phyloP scores from a whole-genome alignment of 2,888 invertebrate species.

The Idaea straminata region DNA sequence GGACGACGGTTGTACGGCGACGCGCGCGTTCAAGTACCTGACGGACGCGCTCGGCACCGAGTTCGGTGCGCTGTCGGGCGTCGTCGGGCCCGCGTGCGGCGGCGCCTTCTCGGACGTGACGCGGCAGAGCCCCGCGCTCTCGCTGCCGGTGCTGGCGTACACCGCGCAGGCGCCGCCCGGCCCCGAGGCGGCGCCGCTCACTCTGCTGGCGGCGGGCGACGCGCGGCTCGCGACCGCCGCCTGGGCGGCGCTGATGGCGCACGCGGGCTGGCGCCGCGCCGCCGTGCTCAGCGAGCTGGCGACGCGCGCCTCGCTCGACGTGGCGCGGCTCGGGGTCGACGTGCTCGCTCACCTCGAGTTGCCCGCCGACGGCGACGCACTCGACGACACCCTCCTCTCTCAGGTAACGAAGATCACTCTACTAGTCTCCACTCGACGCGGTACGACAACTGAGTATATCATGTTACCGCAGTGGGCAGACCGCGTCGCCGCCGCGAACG shows the following conservation, averaged over 20 bases:
- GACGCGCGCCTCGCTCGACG: conserved; percentile 45
- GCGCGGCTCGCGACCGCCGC: conserved; percentile 36
- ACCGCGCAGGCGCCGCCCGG: conserved; percentile 49
- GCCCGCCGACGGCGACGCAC: conserved; percentile 52
- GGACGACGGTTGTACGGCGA: conserved; percentile 58
- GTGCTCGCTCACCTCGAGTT: conserved; percentile 52
- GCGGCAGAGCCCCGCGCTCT: conserved; percentile 50
- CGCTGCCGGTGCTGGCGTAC: conserved; percentile 60
- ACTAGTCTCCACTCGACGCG: not conserved
- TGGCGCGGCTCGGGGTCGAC: conserved; percentile 43
- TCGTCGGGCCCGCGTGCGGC: conserved; percentile 64
- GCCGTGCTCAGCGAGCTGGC: conserved; percentile 55
- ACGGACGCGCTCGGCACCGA: conserved; percentile 57
- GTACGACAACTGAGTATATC: too few species aligned
- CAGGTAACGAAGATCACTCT: too few species aligned
- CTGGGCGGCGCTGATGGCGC: conserved; percentile 39
- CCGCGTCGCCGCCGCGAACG: conserved; percentile 59
- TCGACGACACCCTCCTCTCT: conserved; percentile 37
- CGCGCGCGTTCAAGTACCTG: conserved; percentile 55
- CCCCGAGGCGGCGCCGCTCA: conserved; percentile 36
- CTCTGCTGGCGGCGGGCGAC: conserved; percentile 51
- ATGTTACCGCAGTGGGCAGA: conserved; percentile 48
- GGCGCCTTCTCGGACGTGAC: conserved; percentile 59
- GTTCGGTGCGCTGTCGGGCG: conserved; percentile 55
- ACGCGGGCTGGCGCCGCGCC: conserved; percentile 53